These are phyloP conservation scores for Diloba caeruleocephala DNA, from an alignment of 2,888 invertebrate genomes.

Conservation along the genomic window DNA sequence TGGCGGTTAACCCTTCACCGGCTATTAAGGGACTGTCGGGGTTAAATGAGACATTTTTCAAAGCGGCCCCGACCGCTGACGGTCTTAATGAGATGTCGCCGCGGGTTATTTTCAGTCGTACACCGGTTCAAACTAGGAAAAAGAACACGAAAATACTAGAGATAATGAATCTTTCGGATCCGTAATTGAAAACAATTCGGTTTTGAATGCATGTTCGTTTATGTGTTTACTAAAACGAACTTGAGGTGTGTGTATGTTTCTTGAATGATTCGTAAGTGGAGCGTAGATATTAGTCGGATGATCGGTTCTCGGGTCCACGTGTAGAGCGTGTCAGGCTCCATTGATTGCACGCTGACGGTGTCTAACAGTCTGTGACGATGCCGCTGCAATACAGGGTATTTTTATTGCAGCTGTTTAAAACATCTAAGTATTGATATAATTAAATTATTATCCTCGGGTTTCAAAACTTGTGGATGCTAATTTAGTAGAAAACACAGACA, in stretches of 20 bases:
- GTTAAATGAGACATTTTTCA: slow-evolving; percentile 89
- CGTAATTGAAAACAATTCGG: slow-evolving; percentile 64
- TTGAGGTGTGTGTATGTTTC: slow-evolving; percentile 61
- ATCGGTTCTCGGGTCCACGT: slow-evolving; percentile 61
- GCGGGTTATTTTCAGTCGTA: slow-evolving; percentile 83
- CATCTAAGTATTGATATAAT: slow-evolving; percentile 43
- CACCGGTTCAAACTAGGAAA: slow-evolving; percentile 61
- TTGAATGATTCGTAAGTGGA: slow-evolving; percentile 81
- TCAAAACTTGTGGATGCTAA: slow-evolving; percentile 22
- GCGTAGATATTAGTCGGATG: slow-evolving; percentile 73
- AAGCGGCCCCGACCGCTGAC: slow-evolving; percentile 79
- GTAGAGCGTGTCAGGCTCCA: slow-evolving; percentile 71
- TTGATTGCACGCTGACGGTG: slow-evolving; percentile 68
- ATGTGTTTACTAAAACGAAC: slow-evolving; percentile 4
- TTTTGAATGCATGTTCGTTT: slow-evolving; percentile 27
- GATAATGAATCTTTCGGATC: slow-evolving; percentile 64
- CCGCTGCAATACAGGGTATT: slow-evolving; percentile 55
- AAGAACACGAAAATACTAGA: slow-evolving; percentile 58
- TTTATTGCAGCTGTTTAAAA: slow-evolving; percentile 52
- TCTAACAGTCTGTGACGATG: slow-evolving; percentile 68
- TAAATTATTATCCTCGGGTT: slow-evolving; percentile 40
- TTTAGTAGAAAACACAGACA: slow-evolving; percentile 10
- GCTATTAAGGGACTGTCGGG: slow-evolving; percentile 85
- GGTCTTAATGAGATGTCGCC: slow-evolving; percentile 87
- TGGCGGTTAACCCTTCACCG: slow-evolving; percentile 85